These are phyloP conservation scores for Brienomyrus brachyistius DNA, from an alignment of 2,113 vertebrate genomes.

Conservation along the genomic window DNA sequence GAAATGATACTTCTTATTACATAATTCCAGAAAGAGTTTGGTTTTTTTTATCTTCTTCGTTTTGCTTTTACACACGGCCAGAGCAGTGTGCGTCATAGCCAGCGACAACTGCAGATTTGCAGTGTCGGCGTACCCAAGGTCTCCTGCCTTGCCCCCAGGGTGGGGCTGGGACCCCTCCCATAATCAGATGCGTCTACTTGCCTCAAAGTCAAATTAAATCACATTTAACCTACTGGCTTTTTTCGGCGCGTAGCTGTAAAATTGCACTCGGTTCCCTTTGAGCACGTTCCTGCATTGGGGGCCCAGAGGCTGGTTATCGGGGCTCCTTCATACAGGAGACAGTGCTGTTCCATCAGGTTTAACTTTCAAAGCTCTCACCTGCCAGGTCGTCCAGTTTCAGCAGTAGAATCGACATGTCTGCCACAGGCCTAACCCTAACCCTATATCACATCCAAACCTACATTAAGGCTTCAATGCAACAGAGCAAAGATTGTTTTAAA, in stretches of 20 bases:
- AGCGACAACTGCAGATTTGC: too few species aligned
- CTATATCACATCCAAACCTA: background rate
- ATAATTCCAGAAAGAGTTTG: background rate
- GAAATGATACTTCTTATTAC: background rate
- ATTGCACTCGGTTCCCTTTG: background rate
- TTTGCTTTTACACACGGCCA: background rate
- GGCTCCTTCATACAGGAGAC: too few species aligned
- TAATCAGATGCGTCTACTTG: background rate
- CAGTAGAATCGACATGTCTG: background rate
- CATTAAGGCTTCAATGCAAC: background rate
- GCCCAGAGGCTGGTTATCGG: too few species aligned
- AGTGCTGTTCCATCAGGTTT: background rate
- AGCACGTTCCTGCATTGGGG: background rate
- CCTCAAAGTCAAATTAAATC: background rate
- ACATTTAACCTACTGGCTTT: background rate
- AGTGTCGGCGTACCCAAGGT: too few species aligned
- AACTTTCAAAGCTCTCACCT: background rate
- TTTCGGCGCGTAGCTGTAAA: background rate
- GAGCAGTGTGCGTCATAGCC: background rate
- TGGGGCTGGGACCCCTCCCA: background rate
- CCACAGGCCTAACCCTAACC: rapidly evolving
- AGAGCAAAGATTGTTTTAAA: conserved; percentile 37
- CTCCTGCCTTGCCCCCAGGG: too few species aligned
- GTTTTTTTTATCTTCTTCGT: background rate
- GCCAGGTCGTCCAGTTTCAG: background rate